Evolutionary conservation across 2,797 vertebrate genomes (phyloP), one percentile per base, ranked within the genome.

Genomic region (Urophycis tenuis): DNA sequence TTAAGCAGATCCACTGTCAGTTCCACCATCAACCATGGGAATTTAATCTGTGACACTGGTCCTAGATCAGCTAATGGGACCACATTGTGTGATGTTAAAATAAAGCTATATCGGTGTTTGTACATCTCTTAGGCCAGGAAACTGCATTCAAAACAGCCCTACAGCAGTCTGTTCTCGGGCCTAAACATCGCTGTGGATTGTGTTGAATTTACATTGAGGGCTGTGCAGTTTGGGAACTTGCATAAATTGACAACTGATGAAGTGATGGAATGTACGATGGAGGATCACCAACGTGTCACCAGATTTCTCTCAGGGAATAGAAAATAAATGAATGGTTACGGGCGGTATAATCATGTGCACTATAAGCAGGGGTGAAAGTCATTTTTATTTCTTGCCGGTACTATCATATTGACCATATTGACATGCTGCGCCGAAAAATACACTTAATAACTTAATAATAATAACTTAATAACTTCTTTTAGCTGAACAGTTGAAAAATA

Each of bases 221-320:
- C n/a, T n/a, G n/a, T 31, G 64, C 75, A 29, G 72, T 64, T 45
- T 71, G 41, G 7, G 11, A 1, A 31, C 49, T 64, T 78, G 32
- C 25, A 32, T n/a, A 6, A 73, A 73, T 81, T 17, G 35, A 67
- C 10, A n/a, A 49, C 80, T 80, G 71, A 85, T 80, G 78, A 85
- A 76, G 74, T 75, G 11, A 33, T 22, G 15, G 3, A 12, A 22
- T 22, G 14, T 75, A 73, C 81, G 75, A 91, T 90, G 89, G 88
- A 85, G 76, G 77, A 60, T 14, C 53, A 41, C 1, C 73, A 74
- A 6, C 0, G 0, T 35, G 49, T 74, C 67, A 80, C 25, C 73
- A 87, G 91, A 74, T 85, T 90, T 71, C 72, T 86, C 60, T 92
- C 92, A 87, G 91, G 91, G 91, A 91, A 86, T 11, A 39, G 3